These are phyloP conservation scores for Caenorhabditis imperialis DNA, from an alignment of 2,888 invertebrate genomes.

Conservation along the genomic window DNA sequence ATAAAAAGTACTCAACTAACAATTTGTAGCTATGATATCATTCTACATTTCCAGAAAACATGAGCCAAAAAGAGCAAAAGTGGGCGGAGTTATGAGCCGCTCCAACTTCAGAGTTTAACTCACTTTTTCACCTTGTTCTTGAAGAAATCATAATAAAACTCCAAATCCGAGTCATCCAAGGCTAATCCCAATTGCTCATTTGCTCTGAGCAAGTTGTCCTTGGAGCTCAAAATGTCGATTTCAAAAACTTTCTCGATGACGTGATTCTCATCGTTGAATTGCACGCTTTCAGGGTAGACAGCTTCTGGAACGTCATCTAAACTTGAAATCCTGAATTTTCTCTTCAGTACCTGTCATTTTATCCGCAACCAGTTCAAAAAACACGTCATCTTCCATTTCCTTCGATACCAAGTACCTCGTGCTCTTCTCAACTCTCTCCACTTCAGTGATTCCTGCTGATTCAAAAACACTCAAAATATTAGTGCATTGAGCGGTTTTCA, in stretches of 20 bases:
- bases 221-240: constrained; percentile 46
- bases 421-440: constrained; percentile 88
- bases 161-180: constrained; percentile 66
- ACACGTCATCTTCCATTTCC: constrained; percentile 22
- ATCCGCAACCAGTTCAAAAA: constrained; percentile 61
- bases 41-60: no score
- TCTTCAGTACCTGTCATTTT: constrained; percentile 60
- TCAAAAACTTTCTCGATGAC: constrained; percentile 35
- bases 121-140: constrained; percentile 64
- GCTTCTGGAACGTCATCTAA: constrained; percentile 30
- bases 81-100: no score
- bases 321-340: neutral
- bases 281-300: constrained; percentile 39
- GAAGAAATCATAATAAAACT: constrained; percentile 71
- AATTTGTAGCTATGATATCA: no score
- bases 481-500: constrained; percentile 94
- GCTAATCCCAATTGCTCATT: constrained; percentile 67
- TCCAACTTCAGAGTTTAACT: no score
- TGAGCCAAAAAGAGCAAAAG: no score
- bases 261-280: constrained; percentile 37
- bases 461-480: constrained; percentile 95
- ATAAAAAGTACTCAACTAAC: no score
- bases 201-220: constrained; percentile 34
- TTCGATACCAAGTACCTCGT: constrained; percentile 83
- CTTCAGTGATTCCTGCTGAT: constrained; percentile 86